Evolutionary conservation across 1,140 invertebrate species (phyloP).

Genomic region (Anadara kagoshimensis): DNA sequence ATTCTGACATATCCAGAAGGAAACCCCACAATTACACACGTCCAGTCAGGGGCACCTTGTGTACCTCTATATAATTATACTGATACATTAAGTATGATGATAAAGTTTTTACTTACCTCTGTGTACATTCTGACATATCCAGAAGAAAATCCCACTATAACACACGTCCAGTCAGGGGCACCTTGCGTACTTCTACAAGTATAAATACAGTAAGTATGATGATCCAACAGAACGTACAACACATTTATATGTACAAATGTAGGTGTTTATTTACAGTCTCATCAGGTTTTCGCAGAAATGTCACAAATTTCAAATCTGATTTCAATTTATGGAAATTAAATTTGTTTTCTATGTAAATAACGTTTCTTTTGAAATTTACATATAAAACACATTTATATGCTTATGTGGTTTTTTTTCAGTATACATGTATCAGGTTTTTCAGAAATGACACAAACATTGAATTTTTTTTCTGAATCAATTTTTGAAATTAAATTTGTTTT

Average conservation of each 20-base stretch:
- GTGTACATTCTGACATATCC: slow-evolving; percentile 92
- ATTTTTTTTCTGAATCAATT: too few relatives aligned
- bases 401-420: too few relatives aligned
- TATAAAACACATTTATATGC: too few relatives aligned
- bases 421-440: too few relatives aligned
- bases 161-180: slow-evolving; percentile 94
- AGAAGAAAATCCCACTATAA: slow-evolving; percentile 89
- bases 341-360: too few relatives aligned
- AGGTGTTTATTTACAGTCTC: background rate
- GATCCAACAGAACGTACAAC: background rate
- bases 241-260: background rate
- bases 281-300: too few relatives aligned
- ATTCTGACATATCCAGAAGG: slow-evolving; percentile 88
- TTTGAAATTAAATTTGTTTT: too few relatives aligned
- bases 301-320: too few relatives aligned
- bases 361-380: too few relatives aligned
- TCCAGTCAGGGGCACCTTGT: slow-evolving; percentile 90
- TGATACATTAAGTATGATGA: too few relatives aligned
- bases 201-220: slow-evolving; percentile 10
- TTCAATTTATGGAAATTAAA: too few relatives aligned
- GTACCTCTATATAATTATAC: slow-evolving; percentile 76
- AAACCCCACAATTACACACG: slow-evolving; percentile 91
- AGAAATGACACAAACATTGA: too few relatives aligned
- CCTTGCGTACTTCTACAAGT: slow-evolving; percentile 76
- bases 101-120: slow-evolving; percentile 79